Percentiles rank a stretch among this genome's conserved stretches.
Evolutionary conservation across 2,888 invertebrate species (phyloP).

Genomic region (Erebia aethiops): DNA sequence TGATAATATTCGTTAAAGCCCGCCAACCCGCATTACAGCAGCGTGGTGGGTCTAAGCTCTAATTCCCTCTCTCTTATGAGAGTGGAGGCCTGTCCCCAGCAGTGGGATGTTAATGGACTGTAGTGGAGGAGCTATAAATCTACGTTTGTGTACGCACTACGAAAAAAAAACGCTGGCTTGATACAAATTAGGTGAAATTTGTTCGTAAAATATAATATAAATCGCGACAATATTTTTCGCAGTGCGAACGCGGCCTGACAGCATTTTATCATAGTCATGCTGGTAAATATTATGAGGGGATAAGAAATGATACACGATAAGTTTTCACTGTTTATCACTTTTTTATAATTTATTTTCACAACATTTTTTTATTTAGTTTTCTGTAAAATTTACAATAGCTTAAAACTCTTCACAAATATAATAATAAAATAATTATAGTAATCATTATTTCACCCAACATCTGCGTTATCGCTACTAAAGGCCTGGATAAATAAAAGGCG

Average conservation of each 20-base stretch:
- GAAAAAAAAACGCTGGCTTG: too few species aligned
- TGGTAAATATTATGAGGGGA: conserved; percentile 14
- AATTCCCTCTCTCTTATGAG: too few species aligned
- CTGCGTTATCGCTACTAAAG: conserved; percentile 45
- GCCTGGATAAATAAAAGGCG: background rate
- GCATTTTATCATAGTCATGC: background rate
- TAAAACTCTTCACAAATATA: conserved; percentile 81
- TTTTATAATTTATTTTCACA: conserved; percentile 83
- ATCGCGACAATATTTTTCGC: too few species aligned
- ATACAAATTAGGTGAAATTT: too few species aligned
- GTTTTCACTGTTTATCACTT: conserved; percentile 77
- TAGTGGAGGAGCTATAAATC: too few species aligned
- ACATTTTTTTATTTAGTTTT: conserved; percentile 80
- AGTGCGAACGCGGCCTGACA: background rate
- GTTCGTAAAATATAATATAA: too few species aligned
- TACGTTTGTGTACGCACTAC: too few species aligned
- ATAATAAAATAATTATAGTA: conserved; percentile 49
- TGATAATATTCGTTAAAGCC: too few species aligned
- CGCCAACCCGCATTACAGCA: too few species aligned
- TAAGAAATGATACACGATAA: conserved; percentile 60
- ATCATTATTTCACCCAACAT: conserved; percentile 71
- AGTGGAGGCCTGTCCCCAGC: too few species aligned
- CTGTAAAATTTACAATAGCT: conserved; percentile 84
- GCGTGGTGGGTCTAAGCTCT: too few species aligned
- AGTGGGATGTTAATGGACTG: too few species aligned